Conservation (phyloP, 2,113 vertebrate species). For the Egretta garzetta region DNA sequence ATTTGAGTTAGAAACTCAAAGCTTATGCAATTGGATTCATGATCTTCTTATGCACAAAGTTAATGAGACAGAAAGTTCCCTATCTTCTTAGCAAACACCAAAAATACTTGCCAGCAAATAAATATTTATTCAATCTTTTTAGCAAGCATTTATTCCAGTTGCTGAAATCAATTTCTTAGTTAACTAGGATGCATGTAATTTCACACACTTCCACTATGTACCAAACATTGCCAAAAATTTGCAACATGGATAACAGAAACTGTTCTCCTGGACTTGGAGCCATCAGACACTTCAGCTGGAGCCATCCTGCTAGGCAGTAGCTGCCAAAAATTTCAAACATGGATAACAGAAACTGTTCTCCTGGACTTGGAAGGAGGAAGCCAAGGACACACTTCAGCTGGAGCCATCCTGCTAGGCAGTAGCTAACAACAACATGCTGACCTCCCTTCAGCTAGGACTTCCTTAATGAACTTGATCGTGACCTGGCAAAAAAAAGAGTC, state of each 20-base stretch:
- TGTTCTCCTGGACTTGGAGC: neutral
- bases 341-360: neutral
- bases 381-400: neutral
- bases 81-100: slow-evolving; percentile 23
- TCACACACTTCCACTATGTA: neutral
- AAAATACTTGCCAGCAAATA: neutral
- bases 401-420: neutral
- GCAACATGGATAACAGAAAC: neutral
- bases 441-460: neutral
- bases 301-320: neutral
- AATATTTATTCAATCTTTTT: neutral
- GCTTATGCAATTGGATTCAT: neutral
- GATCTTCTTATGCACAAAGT: neutral
- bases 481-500: neutral
- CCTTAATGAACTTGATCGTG: neutral
- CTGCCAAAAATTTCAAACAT: neutral
- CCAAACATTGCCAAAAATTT: neutral
- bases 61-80: slow-evolving; percentile 26
- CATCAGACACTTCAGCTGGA: neutral
- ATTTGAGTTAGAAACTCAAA: neutral
- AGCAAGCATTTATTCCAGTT: neutral
- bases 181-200: neutral
- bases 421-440: neutral
- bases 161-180: neutral
- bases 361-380: neutral